A percentile compares a stretch with the other conserved stretches of the same genome.
These are phyloP conservation scores for Pollachius pollachius DNA, from an alignment of 2,113 vertebrate genomes.

Conservation along the genomic window DNA sequence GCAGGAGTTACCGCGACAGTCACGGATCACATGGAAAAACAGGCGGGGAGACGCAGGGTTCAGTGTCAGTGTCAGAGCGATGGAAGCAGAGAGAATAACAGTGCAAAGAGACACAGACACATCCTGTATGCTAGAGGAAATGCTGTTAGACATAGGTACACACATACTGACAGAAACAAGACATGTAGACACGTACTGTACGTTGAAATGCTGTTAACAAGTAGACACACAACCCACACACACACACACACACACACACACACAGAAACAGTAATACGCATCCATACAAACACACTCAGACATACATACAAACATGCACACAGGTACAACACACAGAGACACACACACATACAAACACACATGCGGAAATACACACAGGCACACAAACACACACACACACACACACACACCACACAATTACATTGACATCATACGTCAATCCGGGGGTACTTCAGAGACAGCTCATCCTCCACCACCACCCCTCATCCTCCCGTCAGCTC, in stretches of 20 bases:
- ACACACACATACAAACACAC: too few species aligned
- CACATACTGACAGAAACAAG: too few species aligned
- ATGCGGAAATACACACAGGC: too few species aligned
- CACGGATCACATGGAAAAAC: constrained; percentile 63
- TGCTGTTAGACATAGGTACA: too few species aligned
- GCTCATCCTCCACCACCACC: too few species aligned
- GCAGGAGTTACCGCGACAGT: constrained; percentile 47
- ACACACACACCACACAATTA: too few species aligned
- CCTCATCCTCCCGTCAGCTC: too few species aligned
- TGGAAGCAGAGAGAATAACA: constrained; percentile 35
- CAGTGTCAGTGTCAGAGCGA: constrained; percentile 31
- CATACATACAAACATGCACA: background rate
- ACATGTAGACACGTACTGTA: constrained; percentile 20
- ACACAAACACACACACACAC: too few species aligned
- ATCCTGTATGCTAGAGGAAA: too few species aligned
- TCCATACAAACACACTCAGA: background rate
- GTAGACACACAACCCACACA: background rate
- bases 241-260: background rate
- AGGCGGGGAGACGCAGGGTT: constrained; percentile 30
- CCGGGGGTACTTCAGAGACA: too few species aligned
- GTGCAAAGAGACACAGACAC: constrained; percentile 14
- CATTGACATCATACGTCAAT: too few species aligned
- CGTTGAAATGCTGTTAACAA: constrained; percentile 13
- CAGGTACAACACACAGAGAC: too few species aligned
- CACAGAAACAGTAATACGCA: background rate